Conservation (phyloP, 2,797 vertebrate species). For the Natrix natrix region DNA sequence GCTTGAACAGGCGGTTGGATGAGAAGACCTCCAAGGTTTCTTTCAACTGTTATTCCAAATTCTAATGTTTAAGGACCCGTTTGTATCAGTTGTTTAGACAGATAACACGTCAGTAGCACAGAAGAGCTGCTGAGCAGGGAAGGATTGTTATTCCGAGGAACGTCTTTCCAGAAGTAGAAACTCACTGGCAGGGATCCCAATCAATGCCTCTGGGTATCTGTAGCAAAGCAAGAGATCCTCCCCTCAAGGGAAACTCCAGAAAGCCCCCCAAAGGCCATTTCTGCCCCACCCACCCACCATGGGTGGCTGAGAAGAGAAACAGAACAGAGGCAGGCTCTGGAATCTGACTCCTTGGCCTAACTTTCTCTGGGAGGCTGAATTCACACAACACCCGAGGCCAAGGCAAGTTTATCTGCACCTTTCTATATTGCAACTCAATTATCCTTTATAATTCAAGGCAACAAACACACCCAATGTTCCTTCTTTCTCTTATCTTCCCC, state of each 20-base stretch:
- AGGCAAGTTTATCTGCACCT: neutral
- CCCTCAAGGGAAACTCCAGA: neutral
- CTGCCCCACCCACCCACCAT: neutral
- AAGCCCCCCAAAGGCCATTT: neutral
- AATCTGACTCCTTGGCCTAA: neutral
- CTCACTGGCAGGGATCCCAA: neutral
- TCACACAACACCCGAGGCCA: neutral
- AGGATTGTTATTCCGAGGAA: neutral
- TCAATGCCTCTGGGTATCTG: neutral
- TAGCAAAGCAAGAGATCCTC: neutral
- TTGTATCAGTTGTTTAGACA: neutral
- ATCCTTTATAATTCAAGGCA: neutral
- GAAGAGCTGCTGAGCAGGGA: neutral
- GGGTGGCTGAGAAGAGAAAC: neutral
- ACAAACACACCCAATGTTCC: neutral
- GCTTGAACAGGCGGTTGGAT: no score
- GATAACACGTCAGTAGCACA: neutral
- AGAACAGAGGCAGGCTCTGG: neutral
- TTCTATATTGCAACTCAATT: neutral
- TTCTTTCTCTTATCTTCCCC: neutral
- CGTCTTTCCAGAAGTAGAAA: neutral
- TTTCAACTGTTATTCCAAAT: no score
- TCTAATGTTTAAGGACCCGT: neutral
- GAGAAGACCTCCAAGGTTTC: no score
- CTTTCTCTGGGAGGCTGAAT: neutral